These are phyloP conservation scores for Turnix velox DNA, from an alignment of 2,113 vertebrate species.

Conservation along the genomic window DNA sequence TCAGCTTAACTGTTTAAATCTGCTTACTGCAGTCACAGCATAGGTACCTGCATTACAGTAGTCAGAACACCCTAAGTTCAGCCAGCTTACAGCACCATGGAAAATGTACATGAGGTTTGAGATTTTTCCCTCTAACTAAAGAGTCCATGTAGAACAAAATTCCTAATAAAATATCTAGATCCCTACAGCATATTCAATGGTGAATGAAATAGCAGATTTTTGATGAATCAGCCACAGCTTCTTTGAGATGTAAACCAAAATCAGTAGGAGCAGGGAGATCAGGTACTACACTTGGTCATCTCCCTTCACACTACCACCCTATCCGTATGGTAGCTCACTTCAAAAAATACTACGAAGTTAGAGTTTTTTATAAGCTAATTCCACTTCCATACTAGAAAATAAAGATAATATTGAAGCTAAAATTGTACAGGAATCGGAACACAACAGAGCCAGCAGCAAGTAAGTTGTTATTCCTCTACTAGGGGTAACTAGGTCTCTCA, in stretches of 20 bases:
- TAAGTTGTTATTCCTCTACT: not conserved
- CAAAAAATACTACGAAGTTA: not conserved
- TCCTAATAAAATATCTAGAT: not conserved
- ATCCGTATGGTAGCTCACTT: not conserved
- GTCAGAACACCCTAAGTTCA: not conserved
- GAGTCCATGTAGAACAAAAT: not conserved
- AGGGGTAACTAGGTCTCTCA: not conserved
- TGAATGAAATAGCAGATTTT: not conserved
- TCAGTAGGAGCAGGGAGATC: not conserved
- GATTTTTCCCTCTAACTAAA: no score
- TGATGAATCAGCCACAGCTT: not conserved
- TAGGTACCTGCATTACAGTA: not conserved
- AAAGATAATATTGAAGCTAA: not conserved
- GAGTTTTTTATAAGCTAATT: not conserved
- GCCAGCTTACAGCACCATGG: not conserved
- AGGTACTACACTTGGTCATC: not conserved
- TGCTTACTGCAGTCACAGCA: not conserved
- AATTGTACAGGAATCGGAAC: not conserved
- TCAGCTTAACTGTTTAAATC: not conserved
- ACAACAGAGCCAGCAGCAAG: not conserved
- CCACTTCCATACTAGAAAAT: not conserved
- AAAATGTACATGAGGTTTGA: not conserved
- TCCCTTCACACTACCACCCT: not conserved
- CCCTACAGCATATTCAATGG: not conserved
- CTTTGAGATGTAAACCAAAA: not conserved